Evolutionary conservation across 2,888 invertebrate genomes (phyloP).

Genomic region (Boloria selene): DNA sequence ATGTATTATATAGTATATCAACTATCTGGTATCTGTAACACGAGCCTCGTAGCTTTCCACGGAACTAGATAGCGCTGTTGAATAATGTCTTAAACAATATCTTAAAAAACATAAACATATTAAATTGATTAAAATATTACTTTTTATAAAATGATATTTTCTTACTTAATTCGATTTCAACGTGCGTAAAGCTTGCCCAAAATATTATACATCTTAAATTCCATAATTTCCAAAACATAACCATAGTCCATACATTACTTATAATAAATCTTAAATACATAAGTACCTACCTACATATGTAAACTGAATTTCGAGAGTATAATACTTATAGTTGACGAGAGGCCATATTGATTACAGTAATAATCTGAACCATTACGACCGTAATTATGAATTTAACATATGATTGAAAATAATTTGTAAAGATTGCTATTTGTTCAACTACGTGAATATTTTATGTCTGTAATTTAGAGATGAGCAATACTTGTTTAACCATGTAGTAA

Average conservation of each 20-base stretch:
- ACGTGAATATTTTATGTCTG: constrained; percentile 23
- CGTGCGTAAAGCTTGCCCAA: constrained; percentile 12
- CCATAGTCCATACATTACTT: constrained; percentile 21
- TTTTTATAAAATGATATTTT: not conserved
- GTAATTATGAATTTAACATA: constrained; percentile 62
- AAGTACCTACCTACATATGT: not conserved
- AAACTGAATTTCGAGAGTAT: not conserved
- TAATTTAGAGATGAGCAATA: constrained; percentile 26
- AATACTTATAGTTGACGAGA: not conserved
- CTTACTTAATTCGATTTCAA: constrained; percentile 15
- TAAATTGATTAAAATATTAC: constrained; percentile 1
- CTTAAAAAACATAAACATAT: no score
- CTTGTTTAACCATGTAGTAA: constrained; percentile 20
- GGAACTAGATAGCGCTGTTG: no score
- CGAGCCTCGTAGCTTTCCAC: no score
- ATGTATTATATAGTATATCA: no score
- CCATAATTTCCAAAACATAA: constrained; percentile 9
- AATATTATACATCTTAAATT: constrained; percentile 10
- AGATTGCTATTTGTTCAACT: constrained; percentile 48
- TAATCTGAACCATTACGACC: constrained; percentile 28
- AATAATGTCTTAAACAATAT: no score
- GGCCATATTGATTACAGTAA: not conserved
- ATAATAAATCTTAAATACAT: constrained; percentile 13
- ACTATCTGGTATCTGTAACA: no score
- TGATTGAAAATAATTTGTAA: constrained; percentile 56